Evolutionary conservation across 2,113 vertebrate genomes (phyloP).

Genomic region (Mugil cephalus): DNA sequence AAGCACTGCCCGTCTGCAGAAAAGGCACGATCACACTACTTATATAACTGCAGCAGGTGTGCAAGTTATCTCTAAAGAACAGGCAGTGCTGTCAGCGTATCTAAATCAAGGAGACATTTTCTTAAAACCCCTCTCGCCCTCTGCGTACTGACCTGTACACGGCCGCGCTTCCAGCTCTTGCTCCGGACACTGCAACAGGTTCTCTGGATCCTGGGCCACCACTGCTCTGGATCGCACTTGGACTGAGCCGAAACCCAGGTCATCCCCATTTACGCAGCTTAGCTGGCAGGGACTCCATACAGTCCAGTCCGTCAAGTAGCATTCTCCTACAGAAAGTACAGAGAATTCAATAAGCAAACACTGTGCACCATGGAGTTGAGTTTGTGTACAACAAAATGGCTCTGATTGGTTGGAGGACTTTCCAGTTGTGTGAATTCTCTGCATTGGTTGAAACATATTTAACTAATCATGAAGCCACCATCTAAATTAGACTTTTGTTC

Average conservation of each 20-base stretch:
- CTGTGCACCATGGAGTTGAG: not conserved
- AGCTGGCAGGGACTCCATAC: slow-evolving; percentile 94
- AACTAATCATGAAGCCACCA: slow-evolving; percentile 42
- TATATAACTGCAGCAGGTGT: not conserved
- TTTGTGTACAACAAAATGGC: no score
- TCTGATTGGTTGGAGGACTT: no score
- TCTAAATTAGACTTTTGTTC: not conserved
- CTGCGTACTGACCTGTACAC: slow-evolving; percentile 86
- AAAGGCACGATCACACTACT: slow-evolving; percentile 24
- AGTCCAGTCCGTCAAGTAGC: slow-evolving; percentile 96
- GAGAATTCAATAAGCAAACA: not conserved
- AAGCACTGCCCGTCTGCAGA: slow-evolving; percentile 91
- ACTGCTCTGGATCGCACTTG: slow-evolving; percentile 94
- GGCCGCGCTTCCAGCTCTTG: slow-evolving; percentile 92
- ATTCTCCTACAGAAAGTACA: slow-evolving; percentile 88
- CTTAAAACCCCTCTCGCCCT: no score
- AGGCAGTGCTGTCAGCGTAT: no score
- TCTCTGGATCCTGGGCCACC: slow-evolving; percentile 93
- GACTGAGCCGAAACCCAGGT: slow-evolving; percentile 93
- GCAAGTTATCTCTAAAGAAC: not conserved
- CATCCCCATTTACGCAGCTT: slow-evolving; percentile 91
- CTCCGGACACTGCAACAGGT: slow-evolving; percentile 93
- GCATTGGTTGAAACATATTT: slow-evolving; percentile 4
- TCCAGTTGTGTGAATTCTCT: no score
- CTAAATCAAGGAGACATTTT: no score